Base-by-base conservation (phyloP, 2,797 vertebrate species). In the Tapera naevia region DNA sequence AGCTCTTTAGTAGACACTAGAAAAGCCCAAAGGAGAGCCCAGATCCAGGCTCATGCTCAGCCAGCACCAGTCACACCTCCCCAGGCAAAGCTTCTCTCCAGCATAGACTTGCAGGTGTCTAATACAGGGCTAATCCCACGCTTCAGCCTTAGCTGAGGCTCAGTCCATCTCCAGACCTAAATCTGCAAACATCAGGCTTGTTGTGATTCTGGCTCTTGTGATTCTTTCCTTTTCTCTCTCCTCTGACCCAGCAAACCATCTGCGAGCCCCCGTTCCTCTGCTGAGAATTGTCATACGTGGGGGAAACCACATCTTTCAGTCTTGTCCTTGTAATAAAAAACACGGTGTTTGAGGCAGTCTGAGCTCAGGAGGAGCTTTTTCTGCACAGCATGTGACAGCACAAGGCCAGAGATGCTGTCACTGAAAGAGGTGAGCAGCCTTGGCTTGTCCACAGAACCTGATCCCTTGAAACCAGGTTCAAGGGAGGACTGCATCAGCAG, bases 361-460 rank as follows among this genome's bases (percentile, higher is more conserved):
- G 50, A 70, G 28, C 50, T 74, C 83, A 84, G 39, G 60, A 74
- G 39, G 30, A 89, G 28, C 53, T 78, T 79, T 57, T 89, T 81
- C 64, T 4, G 5, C 51, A n/a, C n/a, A n/a, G n/a, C n/a, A n/a
- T n/a, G n/a, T n/a, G 71, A 82, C 46, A 72, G 32, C 19, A 27
- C 0, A 0, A 69, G 71, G 60, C 35, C 22, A 54, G 54, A 84
- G 46, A 54, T 27, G 14, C 25, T 35, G 15, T 69, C 10, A 2
- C 62, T 72, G 70, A 79, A 64, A 54, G 3, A 57, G 35, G 24
- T 1, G 0, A 84, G 58, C 37, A 81, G 50, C 71, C 24, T 30
- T 67, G 28, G 17, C 56, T 81, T 8, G 0, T 50, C 25, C 3
- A 3, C 1, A 1, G 50, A 71, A 41, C 41, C 54, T 75, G 41